Evolutionary conservation across 2,113 vertebrate species (phyloP).

Genomic region (Cygnus atratus): DNA sequence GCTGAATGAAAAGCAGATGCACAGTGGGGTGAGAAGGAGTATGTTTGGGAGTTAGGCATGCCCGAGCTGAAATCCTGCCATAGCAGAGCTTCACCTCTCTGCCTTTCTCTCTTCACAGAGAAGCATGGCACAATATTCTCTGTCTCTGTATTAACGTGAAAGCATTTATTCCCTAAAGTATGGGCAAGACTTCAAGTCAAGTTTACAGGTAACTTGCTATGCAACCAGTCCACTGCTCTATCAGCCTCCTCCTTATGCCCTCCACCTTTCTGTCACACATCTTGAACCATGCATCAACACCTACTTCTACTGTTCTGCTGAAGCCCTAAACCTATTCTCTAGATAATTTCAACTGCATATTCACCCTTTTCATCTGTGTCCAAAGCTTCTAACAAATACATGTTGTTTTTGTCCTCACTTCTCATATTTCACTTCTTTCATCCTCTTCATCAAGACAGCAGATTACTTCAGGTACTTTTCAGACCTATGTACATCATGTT

Average conservation of each 20-base stretch:
- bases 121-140: background rate
- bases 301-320: background rate
- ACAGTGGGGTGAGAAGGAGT: background rate
- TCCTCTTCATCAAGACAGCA: background rate
- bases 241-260: background rate
- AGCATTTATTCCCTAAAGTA: background rate
- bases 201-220: background rate
- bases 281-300: background rate
- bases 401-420: background rate
- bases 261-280: background rate
- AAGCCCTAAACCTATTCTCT: background rate
- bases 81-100: background rate
- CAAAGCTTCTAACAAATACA: background rate
- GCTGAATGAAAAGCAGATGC: constrained; percentile 9
- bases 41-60: background rate
- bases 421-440: background rate
- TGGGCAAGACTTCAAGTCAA: background rate
- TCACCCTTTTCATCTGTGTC: background rate
- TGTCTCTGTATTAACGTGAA: background rate
- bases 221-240: background rate
- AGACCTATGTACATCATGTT: background rate
- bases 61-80: background rate
- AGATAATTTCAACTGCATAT: background rate
- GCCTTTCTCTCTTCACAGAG: background rate
- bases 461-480: background rate